Percentiles rank a stretch among this genome's conserved stretches.
phyloP scores from a whole-genome alignment of 2,797 vertebrate species.

The Anguilla megastoma region DNA sequence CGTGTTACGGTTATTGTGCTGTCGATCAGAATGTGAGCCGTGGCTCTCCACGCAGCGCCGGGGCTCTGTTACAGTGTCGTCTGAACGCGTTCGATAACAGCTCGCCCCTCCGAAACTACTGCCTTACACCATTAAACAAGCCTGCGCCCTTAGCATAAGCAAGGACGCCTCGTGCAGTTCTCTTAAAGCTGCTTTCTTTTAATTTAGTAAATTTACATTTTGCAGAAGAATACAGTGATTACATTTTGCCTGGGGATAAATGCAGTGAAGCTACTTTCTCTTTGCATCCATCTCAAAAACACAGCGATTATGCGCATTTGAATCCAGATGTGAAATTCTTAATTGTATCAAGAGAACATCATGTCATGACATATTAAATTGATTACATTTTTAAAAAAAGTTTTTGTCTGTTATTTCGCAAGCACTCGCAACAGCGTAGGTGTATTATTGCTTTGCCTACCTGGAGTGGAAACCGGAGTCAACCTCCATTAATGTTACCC shows the following conservation, averaged over 20 bases:
- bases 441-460: background rate
- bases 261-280: background rate
- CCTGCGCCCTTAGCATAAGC: background rate
- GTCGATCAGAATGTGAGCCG: constrained; percentile 22
- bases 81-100: background rate
- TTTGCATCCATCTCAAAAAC: background rate
- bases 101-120: background rate
- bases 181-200: background rate
- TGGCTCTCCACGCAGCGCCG: background rate
- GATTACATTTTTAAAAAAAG: background rate
- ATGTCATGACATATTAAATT: too few species aligned
- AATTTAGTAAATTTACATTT: background rate
- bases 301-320: background rate
- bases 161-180: background rate
- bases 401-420: background rate
- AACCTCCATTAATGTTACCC: background rate
- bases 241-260: background rate
- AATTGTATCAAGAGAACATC: background rate
- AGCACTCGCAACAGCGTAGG: background rate
- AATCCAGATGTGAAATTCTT: background rate
- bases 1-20: background rate
- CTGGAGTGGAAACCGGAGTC: background rate
- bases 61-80: background rate
- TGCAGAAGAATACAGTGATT: background rate
- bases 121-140: background rate